Evolutionary conservation across 2,888 invertebrate genomes (phyloP), one percentile per base, ranked within the genome.

Genomic region (Xestia c-nigrum): DNA sequence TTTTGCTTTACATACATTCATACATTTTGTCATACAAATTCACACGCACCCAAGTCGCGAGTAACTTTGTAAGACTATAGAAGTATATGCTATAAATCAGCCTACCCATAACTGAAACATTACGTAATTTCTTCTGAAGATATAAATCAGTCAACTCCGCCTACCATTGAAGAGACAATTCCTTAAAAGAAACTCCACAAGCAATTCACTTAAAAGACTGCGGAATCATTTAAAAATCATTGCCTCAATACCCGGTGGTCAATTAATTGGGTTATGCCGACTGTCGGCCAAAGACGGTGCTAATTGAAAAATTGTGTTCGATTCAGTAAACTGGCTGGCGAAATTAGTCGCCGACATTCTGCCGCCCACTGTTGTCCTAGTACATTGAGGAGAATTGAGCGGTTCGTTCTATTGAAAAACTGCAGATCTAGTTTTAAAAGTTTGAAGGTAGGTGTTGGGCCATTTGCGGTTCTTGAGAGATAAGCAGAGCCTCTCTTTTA

Each of bases 301-400:
- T 90, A 93, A 94, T 94, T 94, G 94, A 92, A 92, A 93, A 93
- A 94, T 94, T 94, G 92, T 89, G 89, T 91, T 92, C 91, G 91
- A 93, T 91, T 90, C 81, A 89, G 85, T 87, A 88, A 89, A 89
- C 72, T 79, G 78, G 87, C 73, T 74, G 74, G 77, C 77, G 74
- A 83, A 86, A 87, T 87, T 84, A 85, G 84, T 77, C 83, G 87
- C 76, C 83, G 80, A 85, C 80, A 81, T 81, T 81, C 84, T 78
- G 66, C 80, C 88, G 76, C 85, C 85, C 85, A 89, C 87, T 82
- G 75, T 0, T 55, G 66, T 78, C 76, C 81, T 84, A 52, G 84
- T 85, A 65, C n/a, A 67, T 38, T 40, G 24, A 9, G n/a, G 55
- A 63, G 57, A 64, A 68, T 63, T 43, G 61, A 70, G 24, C 12